A percentile compares a stretch with the other conserved stretches of the same genome.
These are phyloP conservation scores for Leiothrix lutea DNA, from an alignment of 2,113 vertebrate genomes.

Conservation along the genomic window DNA sequence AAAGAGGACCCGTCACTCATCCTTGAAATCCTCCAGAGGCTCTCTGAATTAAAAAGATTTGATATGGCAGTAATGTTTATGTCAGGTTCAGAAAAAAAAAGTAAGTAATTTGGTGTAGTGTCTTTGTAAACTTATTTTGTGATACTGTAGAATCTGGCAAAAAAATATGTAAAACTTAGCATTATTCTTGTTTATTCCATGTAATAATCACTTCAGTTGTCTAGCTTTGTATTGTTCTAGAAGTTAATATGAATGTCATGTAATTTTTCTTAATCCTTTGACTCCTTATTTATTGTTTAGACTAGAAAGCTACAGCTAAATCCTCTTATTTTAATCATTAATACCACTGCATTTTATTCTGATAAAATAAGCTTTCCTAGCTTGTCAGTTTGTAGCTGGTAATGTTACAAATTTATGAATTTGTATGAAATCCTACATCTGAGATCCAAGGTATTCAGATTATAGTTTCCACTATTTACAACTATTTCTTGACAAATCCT, in stretches of 20 bases:
- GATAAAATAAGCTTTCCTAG: not conserved
- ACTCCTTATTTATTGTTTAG: not conserved
- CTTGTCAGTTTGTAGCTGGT: not conserved
- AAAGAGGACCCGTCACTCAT: constrained; percentile 80
- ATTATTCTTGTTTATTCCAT: not conserved
- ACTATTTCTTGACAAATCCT: not conserved
- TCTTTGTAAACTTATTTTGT: not conserved
- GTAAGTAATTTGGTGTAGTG: constrained; percentile 65
- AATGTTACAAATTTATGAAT: not conserved
- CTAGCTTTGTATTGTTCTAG: not conserved
- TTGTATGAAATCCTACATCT: not conserved
- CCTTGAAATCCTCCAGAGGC: constrained; percentile 82
- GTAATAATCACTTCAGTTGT: not conserved
- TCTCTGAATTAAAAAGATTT: constrained; percentile 87
- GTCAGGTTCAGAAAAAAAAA: constrained; percentile 86
- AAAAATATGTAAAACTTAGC: not conserved
- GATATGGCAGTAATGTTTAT: constrained; percentile 97
- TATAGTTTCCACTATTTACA: not conserved
- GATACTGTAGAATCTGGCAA: not conserved
- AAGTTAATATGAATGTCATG: not conserved
- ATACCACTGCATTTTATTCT: not conserved
- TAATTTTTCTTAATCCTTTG: not conserved
- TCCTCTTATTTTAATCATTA: not conserved
- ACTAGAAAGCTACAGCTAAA: not conserved
- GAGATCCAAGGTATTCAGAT: not conserved